phyloP scores from a whole-genome alignment of 1,140 invertebrate genomes.

The Bombus superbus region DNA sequence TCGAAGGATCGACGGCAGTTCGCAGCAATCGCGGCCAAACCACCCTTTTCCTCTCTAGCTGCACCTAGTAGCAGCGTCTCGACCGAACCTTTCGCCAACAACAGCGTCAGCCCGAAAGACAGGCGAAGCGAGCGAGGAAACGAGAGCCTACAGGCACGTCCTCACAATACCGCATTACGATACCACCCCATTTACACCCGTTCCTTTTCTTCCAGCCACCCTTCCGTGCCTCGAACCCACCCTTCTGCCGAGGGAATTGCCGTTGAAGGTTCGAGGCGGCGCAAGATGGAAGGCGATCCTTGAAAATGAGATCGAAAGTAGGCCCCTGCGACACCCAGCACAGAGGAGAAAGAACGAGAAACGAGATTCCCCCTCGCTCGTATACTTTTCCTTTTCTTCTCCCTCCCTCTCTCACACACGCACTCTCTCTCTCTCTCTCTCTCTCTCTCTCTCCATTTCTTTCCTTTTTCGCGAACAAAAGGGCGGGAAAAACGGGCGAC shows the following conservation, averaged over 20 bases:
- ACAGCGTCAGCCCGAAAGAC: not conserved
- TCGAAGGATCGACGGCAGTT: not conserved
- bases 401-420: too few relatives aligned
- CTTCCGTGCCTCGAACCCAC: not conserved
- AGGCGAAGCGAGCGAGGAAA: not conserved
- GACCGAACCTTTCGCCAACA: not conserved
- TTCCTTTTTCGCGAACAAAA: slow-evolving; percentile 8
- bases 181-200: slow-evolving; percentile 55
- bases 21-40: not conserved
- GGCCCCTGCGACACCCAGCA: not conserved
- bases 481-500: not conserved
- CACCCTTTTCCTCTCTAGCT: not conserved
- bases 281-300: slow-evolving; percentile 65
- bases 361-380: slow-evolving; percentile 32
- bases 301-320: slow-evolving; percentile 67
- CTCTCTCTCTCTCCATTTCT: rapidly evolving
- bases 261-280: slow-evolving; percentile 57
- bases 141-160: slow-evolving; percentile 64
- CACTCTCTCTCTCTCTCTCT: not conserved
- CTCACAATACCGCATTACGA: slow-evolving; percentile 74
- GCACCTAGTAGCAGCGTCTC: not conserved
- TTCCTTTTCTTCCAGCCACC: slow-evolving; percentile 15
- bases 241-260: slow-evolving; percentile 38
- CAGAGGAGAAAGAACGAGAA: slow-evolving; percentile 40
- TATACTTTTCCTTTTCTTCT: not conserved